Evolutionary conservation across 92 coral and sea anemone species (phyloP).

Genomic region (Heteractis magnifica): DNA sequence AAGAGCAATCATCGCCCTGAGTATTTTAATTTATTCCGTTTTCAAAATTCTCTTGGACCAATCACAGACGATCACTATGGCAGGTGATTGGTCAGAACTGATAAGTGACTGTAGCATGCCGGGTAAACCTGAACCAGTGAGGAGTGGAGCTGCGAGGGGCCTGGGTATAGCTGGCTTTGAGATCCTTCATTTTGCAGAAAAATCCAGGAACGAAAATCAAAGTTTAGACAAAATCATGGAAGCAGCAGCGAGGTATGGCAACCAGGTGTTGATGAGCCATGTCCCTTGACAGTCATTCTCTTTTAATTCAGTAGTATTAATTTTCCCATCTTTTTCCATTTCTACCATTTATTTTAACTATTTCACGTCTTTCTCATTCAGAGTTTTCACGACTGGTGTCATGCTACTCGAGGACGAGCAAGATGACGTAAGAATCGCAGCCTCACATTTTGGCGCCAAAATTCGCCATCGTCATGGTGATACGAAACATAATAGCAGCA

Average conservation of each 20-base stretch:
- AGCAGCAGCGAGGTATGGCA: slow-evolving; percentile 38
- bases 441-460: slow-evolving; percentile 56
- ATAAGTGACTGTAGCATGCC: slow-evolving; percentile 35
- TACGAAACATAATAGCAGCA: neutral
- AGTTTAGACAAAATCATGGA: slow-evolving; percentile 6
- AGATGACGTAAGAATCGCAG: slow-evolving; percentile 58
- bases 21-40: slow-evolving; percentile 31
- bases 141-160: slow-evolving; percentile 53
- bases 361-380: slow-evolving; percentile 8
- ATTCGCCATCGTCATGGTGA: slow-evolving; percentile 32
- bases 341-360: neutral
- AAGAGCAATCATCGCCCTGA: slow-evolving; percentile 47
- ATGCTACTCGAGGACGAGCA: slow-evolving; percentile 69
- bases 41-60: neutral
- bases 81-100: slow-evolving; percentile 46
- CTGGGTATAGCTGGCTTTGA: slow-evolving; percentile 42
- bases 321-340: neutral
- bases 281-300: neutral
- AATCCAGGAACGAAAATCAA: neutral
- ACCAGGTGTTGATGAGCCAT: neutral
- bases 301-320: too few relatives aligned
- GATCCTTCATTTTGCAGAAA: slow-evolving; percentile 29
- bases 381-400: slow-evolving; percentile 48
- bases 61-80: slow-evolving; percentile 22
- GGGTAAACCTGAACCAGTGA: slow-evolving; percentile 55